Evolutionary conservation across 2,888 invertebrate species (phyloP).

Genomic region (Volucella inflata): DNA sequence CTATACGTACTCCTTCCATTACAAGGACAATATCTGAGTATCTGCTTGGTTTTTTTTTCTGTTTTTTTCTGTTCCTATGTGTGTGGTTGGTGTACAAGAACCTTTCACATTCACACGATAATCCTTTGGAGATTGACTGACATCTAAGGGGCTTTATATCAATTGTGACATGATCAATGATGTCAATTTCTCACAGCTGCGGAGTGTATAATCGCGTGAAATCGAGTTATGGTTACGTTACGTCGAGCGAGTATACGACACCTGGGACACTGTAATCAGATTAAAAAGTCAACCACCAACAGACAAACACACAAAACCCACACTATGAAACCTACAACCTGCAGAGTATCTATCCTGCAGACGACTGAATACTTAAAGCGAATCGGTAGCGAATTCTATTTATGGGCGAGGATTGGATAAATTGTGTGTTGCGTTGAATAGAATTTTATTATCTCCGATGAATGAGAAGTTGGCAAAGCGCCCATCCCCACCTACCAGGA

Average conservation of each 20-base stretch:
- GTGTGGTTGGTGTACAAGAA: background rate
- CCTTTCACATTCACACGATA: slow-evolving; percentile 9
- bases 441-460: slow-evolving; percentile 65
- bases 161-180: slow-evolving; percentile 62
- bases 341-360: slow-evolving; percentile 4
- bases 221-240: slow-evolving; percentile 59
- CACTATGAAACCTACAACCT: background rate
- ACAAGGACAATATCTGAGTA: slow-evolving; percentile 16
- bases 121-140: slow-evolving; percentile 59
- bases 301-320: slow-evolving; percentile 4
- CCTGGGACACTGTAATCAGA: slow-evolving; percentile 66
- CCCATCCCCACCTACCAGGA: background rate
- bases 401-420: slow-evolving; percentile 49
- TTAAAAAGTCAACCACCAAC: slow-evolving; percentile 53
- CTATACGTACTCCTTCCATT: background rate
- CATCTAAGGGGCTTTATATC: slow-evolving; percentile 52
- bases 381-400: slow-evolving; percentile 51
- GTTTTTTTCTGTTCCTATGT: too few relatives aligned
- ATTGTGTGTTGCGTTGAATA: slow-evolving; percentile 65
- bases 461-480: slow-evolving; percentile 28
- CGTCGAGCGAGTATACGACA: slow-evolving; percentile 31
- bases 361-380: background rate
- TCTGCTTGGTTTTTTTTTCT: slow-evolving; percentile 15
- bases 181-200: slow-evolving; percentile 56
- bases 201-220: slow-evolving; percentile 59